Conservation (phyloP, 1,140 invertebrate species). For the Anadara kagoshimensis region DNA sequence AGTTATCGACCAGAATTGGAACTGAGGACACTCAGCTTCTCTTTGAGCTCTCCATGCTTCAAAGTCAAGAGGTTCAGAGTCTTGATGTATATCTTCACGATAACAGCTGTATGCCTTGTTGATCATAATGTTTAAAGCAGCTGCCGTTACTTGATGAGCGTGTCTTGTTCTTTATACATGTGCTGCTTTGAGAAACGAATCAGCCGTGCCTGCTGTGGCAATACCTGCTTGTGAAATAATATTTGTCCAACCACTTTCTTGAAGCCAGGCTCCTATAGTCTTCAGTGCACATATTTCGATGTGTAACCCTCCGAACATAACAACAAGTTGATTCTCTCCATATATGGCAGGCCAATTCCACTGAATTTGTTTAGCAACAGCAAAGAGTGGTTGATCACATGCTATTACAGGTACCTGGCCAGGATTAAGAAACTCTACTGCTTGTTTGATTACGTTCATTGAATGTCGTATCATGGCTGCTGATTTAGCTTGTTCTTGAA, state of each 20-base stretch:
- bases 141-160: constrained; percentile 39
- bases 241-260: no score
- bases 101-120: constrained; percentile 9
- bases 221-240: no score
- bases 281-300: no score
- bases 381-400: constrained; percentile 45
- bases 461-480: constrained; percentile 18
- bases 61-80: background rate
- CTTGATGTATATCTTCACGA: background rate
- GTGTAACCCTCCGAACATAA: background rate
- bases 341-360: constrained; percentile 44
- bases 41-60: background rate
- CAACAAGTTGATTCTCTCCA: constrained; percentile 19
- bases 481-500: constrained; percentile 17
- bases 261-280: no score
- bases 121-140: background rate
- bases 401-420: constrained; percentile 36
- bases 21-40: background rate
- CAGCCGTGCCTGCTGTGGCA: constrained; percentile 36
- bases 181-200: constrained; percentile 40
- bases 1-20: background rate
- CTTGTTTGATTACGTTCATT: constrained; percentile 41
- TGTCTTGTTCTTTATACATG: constrained; percentile 35
- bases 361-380: constrained; percentile 48
- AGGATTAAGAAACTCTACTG: constrained; percentile 30